Percentiles rank a stretch among this genome's conserved stretches.
phyloP scores from a whole-genome alignment of 1,140 invertebrate genomes.

The Thrips palmi region DNA sequence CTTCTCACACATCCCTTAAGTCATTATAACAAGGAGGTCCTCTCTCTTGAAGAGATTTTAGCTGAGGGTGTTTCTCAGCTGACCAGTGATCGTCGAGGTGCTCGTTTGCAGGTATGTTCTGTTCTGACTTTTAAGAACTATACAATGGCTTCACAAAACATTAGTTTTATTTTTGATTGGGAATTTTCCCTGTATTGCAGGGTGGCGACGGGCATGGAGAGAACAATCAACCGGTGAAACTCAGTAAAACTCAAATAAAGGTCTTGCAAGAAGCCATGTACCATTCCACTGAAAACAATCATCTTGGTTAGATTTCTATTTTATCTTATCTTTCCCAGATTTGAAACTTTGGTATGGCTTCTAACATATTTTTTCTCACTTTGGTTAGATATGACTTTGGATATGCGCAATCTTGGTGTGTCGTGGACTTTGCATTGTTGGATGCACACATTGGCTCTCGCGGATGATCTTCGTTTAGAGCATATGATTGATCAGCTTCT shows the following conservation, averaged over 20 bases:
- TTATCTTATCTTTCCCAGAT: background rate
- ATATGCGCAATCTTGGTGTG: conserved; percentile 61
- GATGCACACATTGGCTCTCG: conserved; percentile 74
- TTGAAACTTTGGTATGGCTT: background rate
- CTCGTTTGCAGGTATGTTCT: conserved; percentile 17
- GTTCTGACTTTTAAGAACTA: background rate
- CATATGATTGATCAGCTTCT: conserved; percentile 75
- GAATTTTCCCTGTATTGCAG: conserved; percentile 1
- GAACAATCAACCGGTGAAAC: conserved; percentile 24
- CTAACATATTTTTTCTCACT: conserved; percentile 4
- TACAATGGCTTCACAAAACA: background rate
- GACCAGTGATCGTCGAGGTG: conserved; percentile 18
- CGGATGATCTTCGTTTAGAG: conserved; percentile 62
- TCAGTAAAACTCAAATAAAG: conserved; percentile 67
- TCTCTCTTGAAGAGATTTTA: conserved; percentile 76
- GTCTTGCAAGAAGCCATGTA: conserved; percentile 83
- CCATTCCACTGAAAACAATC: conserved; percentile 74
- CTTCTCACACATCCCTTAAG: conserved; percentile 55
- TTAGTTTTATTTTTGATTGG: background rate
- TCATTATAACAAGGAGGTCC: conserved; percentile 44
- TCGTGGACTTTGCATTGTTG: conserved; percentile 81
- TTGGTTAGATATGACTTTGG: conserved; percentile 57
- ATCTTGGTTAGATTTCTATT: conserved; percentile 40
- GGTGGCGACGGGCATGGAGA: conserved; percentile 6
- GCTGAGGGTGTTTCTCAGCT: conserved; percentile 46